Conservation (phyloP, 2,113 vertebrate genomes). For the Tringa solitaria region DNA sequence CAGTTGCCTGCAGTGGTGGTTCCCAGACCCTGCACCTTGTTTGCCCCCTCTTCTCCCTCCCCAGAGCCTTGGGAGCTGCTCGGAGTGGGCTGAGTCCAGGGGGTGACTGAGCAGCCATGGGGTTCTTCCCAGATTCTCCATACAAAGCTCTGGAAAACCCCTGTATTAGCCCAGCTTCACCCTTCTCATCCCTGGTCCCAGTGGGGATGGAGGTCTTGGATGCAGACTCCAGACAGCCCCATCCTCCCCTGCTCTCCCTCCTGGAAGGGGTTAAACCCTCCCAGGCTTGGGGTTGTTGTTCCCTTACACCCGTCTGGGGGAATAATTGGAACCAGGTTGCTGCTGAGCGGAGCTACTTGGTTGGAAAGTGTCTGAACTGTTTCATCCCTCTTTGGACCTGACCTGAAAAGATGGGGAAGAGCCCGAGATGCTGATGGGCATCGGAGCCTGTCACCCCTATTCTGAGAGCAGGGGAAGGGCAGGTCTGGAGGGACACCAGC, state of each 20-base stretch:
- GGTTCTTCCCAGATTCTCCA: not conserved
- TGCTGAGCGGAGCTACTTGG: not conserved
- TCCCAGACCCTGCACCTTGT: not conserved
- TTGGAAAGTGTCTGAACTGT: not conserved
- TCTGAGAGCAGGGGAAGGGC: not conserved
- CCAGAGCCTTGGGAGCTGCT: not conserved
- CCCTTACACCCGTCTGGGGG: not conserved
- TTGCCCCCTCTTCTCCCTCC: not conserved
- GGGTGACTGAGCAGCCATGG: not conserved
- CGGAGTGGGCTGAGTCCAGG: not conserved
- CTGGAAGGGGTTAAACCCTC: not conserved
- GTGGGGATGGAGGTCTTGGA: not conserved
- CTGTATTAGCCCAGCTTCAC: not conserved
- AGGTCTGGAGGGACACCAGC: not conserved
- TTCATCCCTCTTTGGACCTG: not conserved
- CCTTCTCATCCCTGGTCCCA: not conserved
- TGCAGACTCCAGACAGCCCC: not conserved
- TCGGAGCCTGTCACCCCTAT: rapidly evolving
- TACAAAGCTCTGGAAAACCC: not conserved
- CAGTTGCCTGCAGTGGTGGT: not conserved
- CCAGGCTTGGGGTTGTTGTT: not conserved
- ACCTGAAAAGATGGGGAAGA: not conserved
- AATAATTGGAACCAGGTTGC: not conserved
- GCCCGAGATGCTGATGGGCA: not conserved
- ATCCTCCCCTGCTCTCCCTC: not conserved